Evolutionary conservation across 2,888 invertebrate genomes (phyloP), one percentile per base, ranked within the genome.

Genomic region (Ethmia dodecea): DNA sequence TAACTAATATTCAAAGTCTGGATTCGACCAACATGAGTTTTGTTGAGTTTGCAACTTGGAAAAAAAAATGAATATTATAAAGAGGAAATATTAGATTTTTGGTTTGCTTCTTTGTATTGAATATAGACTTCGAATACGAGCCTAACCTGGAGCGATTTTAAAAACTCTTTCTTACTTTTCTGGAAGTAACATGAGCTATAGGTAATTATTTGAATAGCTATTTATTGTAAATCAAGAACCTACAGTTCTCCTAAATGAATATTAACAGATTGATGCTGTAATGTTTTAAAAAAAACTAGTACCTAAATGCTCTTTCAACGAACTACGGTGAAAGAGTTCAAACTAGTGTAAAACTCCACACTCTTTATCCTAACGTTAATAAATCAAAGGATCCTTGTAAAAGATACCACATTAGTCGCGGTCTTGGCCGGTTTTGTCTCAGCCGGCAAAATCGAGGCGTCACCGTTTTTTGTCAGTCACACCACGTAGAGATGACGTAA

Each of bases 381-480:
- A 35, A 39, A 39, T 35, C 40, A 43, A 31, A 30, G 35, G 25
- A 40, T 40, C 34, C 42, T 28, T 38, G 46, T 49, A 43, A 47
- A 56, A 61, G 48, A 59, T 51, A 49, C 52, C 43, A 46, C 46
- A 72, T 75, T 72, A 47, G 74, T 55, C 55, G 37, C 73, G 69
- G 65, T 55, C 47, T 54, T 52, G 33, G 16, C 24, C 29, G 26
- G 40, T 29, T 37, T 38, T 40, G 42, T 41, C 41, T 43, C 38
- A 36, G 35, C 41, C 50, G 52, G 49, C 53, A 47, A 66, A 67
- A 63, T 54, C 44, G 55, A 59, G 45, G 52, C 63, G 69, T 68
- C 77, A 71, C 72, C 70, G 60, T 73, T 71, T 69, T 73, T 74
- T 69, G 58, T 64, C 47, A 59, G 57, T 59, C 57, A 55, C 55